These are phyloP conservation scores for Onychostruthus taczanowskii DNA, from an alignment of 2,113 vertebrate species.

Conservation along the genomic window DNA sequence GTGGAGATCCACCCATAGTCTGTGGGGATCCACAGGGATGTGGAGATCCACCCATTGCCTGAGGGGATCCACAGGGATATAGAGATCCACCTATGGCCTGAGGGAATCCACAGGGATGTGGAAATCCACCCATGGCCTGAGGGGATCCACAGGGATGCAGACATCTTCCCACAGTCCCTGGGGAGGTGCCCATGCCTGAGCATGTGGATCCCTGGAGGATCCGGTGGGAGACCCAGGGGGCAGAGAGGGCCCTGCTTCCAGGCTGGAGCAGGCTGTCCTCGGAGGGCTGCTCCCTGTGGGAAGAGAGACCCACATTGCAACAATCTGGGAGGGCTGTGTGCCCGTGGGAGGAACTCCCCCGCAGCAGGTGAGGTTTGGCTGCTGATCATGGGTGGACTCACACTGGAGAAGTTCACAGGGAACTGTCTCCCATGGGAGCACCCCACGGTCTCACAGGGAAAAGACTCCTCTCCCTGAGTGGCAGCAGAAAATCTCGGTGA, in stretches of 20 bases:
- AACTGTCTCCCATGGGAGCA: background rate
- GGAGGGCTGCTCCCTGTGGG: no score
- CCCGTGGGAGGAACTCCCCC: rapidly evolving
- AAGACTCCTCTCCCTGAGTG: background rate
- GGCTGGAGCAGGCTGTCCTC: background rate
- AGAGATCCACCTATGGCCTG: background rate
- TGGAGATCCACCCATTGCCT: background rate
- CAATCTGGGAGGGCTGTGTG: background rate
- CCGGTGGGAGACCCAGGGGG: rapidly evolving
- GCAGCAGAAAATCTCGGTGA: rapidly evolving
- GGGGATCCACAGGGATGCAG: background rate
- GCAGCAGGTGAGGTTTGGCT: no score
- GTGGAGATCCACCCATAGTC: background rate
- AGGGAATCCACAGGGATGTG: no score
- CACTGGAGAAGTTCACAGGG: rapidly evolving
- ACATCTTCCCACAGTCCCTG: background rate
- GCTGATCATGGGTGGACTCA: background rate
- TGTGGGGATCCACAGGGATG: background rate
- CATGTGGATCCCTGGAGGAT: no score
- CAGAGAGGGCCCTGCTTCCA: background rate
- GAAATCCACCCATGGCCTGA: no score
- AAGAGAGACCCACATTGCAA: background rate
- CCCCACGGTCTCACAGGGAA: background rate
- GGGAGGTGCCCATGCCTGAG: no score
- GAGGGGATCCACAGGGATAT: rapidly evolving